Evolutionary conservation across 2,888 invertebrate species (phyloP), one percentile per base, ranked within the genome.

Genomic region (Eledona agricola): DNA sequence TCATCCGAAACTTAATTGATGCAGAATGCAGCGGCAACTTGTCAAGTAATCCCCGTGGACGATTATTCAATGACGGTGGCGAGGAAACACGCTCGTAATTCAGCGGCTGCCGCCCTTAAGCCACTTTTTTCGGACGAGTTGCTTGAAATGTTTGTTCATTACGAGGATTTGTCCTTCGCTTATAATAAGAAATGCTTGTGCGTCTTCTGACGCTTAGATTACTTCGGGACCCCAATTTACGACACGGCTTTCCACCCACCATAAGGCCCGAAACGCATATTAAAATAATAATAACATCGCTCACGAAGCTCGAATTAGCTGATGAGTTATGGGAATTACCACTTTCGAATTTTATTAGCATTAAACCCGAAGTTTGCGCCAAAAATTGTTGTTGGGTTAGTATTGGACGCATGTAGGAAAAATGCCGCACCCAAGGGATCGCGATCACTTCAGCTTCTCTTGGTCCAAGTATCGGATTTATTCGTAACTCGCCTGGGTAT

Each of bases 31-130:
- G 42, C 50, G 43, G 34, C 55, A 57, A 59, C 55, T 55, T 62
- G 62, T 62, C 61, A 60, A 35, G 32, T 62, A 62, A 62, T 64
- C 50, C 62, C 59, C 34, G 20, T 38, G 35, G 47, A 57, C 64
- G 57, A 64, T 64, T 64, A 63, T 61, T 64, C 64, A 64, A 59
- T 56, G 60, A 42, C 55, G 53, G 50, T 26, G 45, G 43, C 37
- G 17, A 31, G 38, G 53, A 59, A 60, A 57, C 45, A 46, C 35
- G 47, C 40, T 38, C 58, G 57, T 54, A 54, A 50, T 16, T 54
- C 50, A 57, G 32, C 40, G 5, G 23, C 15, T 37, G 19, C 34
- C 54, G 42, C 31, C n/a, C n/a, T n/a, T 49, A 37, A 54, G 54
- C 49, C 38, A 50, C 15, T 50, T 50, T 55, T 37, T 54, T 54